phyloP scores from a whole-genome alignment of 2,113 vertebrate species.

The Pterocles burchelli region DNA sequence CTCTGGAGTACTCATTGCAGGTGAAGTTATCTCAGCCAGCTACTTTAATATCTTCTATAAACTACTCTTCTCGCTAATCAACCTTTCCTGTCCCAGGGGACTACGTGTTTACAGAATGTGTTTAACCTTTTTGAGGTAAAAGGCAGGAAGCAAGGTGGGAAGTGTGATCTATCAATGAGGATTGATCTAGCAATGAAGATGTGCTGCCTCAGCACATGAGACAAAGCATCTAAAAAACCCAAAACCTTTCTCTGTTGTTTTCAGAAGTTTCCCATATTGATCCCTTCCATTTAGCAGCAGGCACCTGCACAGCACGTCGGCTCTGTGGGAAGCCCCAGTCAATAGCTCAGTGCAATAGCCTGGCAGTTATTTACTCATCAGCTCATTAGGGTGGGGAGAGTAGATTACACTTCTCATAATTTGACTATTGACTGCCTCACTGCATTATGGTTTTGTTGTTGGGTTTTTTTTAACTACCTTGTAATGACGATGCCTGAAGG shows the following conservation, averaged over 20 bases:
- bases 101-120: rapidly evolving
- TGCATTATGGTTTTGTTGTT: neutral
- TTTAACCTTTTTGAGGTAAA: neutral
- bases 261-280: neutral
- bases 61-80: neutral
- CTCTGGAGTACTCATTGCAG: neutral
- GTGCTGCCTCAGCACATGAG: neutral
- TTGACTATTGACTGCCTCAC: neutral
- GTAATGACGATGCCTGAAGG: conserved; percentile 1
- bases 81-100: neutral
- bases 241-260: neutral
- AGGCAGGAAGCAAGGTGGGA: neutral
- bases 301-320: neutral
- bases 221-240: neutral
- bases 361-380: conserved; percentile 58
- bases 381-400: conserved; percentile 52
- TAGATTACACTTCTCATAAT: conserved; percentile 50
- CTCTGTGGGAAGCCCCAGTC: conserved; percentile 2
- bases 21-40: neutral
- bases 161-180: neutral
- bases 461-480: neutral
- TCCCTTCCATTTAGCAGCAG: neutral
- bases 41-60: neutral
- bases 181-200: neutral
- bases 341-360: neutral